Base-by-base conservation (phyloP, 2,113 vertebrate species). In the Columbina picui region DNA sequence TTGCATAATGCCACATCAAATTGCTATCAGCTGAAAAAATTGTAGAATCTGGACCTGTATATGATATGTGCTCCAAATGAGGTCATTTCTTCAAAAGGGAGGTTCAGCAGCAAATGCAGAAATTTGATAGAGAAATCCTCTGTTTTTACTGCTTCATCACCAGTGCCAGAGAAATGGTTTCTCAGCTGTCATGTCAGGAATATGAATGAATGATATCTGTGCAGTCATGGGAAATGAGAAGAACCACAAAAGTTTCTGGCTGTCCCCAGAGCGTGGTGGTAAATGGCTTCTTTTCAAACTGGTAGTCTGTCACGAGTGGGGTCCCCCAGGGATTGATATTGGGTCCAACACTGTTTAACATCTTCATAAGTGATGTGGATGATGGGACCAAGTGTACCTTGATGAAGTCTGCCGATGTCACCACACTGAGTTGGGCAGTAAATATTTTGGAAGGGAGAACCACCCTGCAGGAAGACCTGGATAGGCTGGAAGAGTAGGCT, bases 21-120 rank as follows among this genome's bases (percentile, higher is more conserved):
- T 8, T 39, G 50, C 39, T 52, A 50, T 34, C 13, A 2, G 67
- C 25, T 2, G 2, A 61, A 91, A 91, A 69, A 9, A 53, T 3
- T 45, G 80, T 30, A 1, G 5, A 47, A 84, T 57, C 82, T 64
- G 43, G 14, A 79, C 67, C 39, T 68, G 15, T 26, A 32, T 27
- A 23, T 5, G 6, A 12, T 47, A 60, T 36, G 52, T 89, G 70
- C 61, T 61, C 39, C 57, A 87, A 83, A 83, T 60, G 84, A 61
- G n/a, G 65, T 19, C 17, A 27, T 56, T 83, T 64, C 67, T 64
- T 90, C 49, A 53, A 93, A 81, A 70, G 18, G 9, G 23, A 52
- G 27, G 22, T 82, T 67, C 84, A 93, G 81, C 18, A 92, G 65
- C n/a, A 91, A 88, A 88, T 27, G 36, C 38, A 73, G 18, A 47